Evolutionary conservation across 2,888 invertebrate genomes (phyloP).

Genomic region (Fissipunctia ypsillon): DNA sequence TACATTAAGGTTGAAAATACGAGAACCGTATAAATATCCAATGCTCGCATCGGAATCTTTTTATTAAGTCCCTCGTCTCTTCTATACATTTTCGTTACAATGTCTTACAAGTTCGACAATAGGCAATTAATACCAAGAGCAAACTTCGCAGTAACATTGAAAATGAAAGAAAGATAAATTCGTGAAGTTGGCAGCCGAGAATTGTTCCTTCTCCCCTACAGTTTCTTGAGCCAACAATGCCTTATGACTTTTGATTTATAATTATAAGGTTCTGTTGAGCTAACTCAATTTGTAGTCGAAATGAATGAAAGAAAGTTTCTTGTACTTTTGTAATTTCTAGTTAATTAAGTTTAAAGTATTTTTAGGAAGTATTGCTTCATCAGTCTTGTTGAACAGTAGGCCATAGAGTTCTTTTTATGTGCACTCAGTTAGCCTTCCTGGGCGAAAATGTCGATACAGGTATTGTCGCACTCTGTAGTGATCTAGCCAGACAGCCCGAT

Average conservation of each 20-base stretch:
- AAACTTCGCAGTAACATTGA: slow-evolving; percentile 68
- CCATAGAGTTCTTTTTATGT: no score
- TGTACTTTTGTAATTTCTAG: slow-evolving; percentile 46
- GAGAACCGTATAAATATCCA: not conserved
- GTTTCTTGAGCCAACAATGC: slow-evolving; percentile 67
- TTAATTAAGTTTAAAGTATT: slow-evolving; percentile 28
- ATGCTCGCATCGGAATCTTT: slow-evolving; percentile 24
- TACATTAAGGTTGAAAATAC: not conserved
- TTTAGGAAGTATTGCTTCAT: not conserved
- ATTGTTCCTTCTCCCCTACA: slow-evolving; percentile 62
- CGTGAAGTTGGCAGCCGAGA: slow-evolving; percentile 65
- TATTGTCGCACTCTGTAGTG: no score
- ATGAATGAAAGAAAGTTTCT: slow-evolving; percentile 51
- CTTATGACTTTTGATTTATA: slow-evolving; percentile 69
- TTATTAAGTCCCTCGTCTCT: slow-evolving; percentile 49
- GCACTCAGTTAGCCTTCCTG: no score
- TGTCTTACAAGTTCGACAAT: slow-evolving; percentile 69
- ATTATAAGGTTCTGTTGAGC: slow-evolving; percentile 62
- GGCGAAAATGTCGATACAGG: no score
- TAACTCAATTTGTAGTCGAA: slow-evolving; percentile 60
- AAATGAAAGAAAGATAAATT: slow-evolving; percentile 79
- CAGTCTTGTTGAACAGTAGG: not conserved
- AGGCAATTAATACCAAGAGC: slow-evolving; percentile 73
- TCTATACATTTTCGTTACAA: slow-evolving; percentile 57
- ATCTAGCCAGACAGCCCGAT: no score